These are phyloP conservation scores for Coronaproctus castanopsis DNA, from an alignment of 2,888 invertebrate species.

Conservation along the genomic window DNA sequence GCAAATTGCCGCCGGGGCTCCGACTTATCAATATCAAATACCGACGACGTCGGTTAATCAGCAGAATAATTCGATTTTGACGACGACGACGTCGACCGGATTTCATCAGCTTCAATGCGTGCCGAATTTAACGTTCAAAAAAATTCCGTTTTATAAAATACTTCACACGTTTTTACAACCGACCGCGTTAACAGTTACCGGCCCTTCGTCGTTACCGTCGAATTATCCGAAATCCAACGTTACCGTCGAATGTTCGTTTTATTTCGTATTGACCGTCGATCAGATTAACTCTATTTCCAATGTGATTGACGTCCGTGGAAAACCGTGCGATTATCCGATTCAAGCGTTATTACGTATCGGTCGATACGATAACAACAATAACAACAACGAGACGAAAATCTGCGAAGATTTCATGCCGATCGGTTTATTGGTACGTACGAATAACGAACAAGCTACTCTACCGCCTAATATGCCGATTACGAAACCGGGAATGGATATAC, in stretches of 20 bases:
- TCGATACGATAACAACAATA: too few relatives aligned
- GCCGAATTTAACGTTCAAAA: slow-evolving; percentile 78
- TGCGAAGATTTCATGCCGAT: slow-evolving; percentile 82
- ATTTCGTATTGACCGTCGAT: neutral
- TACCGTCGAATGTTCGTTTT: neutral
- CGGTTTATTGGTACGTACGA: slow-evolving; percentile 75
- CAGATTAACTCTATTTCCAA: neutral
- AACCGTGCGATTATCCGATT: neutral
- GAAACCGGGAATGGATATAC: slow-evolving; percentile 12
- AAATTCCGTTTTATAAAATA: slow-evolving; percentile 84
- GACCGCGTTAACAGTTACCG: slow-evolving; percentile 42
- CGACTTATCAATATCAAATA: too few relatives aligned
- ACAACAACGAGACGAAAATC: too few relatives aligned
- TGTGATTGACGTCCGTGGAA: neutral
- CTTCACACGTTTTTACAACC: too few relatives aligned
- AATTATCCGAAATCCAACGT: neutral
- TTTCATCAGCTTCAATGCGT: too few relatives aligned
- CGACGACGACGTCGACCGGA: too few relatives aligned
- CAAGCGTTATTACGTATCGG: neutral
- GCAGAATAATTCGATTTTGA: slow-evolving; percentile 1
- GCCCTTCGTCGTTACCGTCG: neutral
- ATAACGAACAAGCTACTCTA: slow-evolving; percentile 70
- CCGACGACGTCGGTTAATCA: too few relatives aligned
- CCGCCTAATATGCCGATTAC: slow-evolving; percentile 43
- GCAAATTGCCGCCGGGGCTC: too few relatives aligned